Base-by-base conservation (phyloP, 2,113 vertebrate species). In the Rattus rattus region DNA sequence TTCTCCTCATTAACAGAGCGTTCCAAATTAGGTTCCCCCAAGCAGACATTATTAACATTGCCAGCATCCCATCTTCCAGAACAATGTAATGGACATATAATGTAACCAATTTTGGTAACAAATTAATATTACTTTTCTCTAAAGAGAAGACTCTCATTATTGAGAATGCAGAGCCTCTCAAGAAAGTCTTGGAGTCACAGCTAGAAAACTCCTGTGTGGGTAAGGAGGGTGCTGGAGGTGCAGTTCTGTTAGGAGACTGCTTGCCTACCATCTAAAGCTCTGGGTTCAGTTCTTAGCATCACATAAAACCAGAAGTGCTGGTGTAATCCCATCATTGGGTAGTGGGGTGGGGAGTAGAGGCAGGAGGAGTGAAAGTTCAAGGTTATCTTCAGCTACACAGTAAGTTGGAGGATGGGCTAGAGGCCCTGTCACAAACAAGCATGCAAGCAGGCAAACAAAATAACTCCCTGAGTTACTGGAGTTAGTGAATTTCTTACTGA, bases 121-220 rank as follows among this genome's bases (percentile, higher is more conserved):
- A 96, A 95, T 92, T 88, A 86, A 63, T 91, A 90, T 30, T 92
- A 81, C 93, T 96, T 97, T 97, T 95, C 96, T 97, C 86, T 13
- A 63, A 91, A 96, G 94, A 97, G 73, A 94, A 61, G 22, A 92
- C 86, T 95, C 77, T 97, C 63, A 20, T 96, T 92, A 95, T 89
- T 86, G 61, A 79, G 92, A 96, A 88, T 88, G 49, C 88, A 95
- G 92, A 91, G 28, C 24, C 77, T 73, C 81, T 92, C 61, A 83
- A 95, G 92, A 75, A 96, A 83, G 92, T 92, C 67, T 72, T 90
- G n/a, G 90, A 87, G 61, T 89, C 95, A 63, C 43, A 88, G 73
- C 69, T 86, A 70, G 85, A 96, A 92, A 84, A 30, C 36, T 75
- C 67, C 39, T 73, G 7, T 14, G 20, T 2, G 22, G 19, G 49